These are phyloP conservation scores for Dicrostonyx torquatus DNA, from an alignment of 2,797 vertebrate species.

Conservation along the genomic window DNA sequence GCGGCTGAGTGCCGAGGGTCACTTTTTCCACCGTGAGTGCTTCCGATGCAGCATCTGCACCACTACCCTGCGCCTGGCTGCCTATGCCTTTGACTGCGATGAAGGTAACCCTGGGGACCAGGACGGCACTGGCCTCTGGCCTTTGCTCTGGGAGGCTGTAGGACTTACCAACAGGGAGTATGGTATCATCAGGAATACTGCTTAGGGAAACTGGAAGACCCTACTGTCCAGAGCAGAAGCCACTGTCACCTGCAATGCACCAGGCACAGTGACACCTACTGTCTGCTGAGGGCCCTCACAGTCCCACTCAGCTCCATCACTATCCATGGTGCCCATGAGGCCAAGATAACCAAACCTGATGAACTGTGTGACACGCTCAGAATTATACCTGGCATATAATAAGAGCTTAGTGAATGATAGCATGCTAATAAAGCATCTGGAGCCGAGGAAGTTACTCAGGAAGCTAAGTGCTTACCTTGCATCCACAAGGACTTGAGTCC, in stretches of 20 bases:
- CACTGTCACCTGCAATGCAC: fast-evolving
- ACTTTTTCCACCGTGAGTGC: conserved; percentile 97
- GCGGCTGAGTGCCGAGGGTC: conserved; percentile 93
- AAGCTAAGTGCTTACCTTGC: neutral
- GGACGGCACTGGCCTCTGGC: neutral
- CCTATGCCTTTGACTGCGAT: conserved; percentile 93
- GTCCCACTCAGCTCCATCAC: neutral
- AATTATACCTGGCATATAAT: neutral
- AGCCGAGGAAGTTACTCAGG: neutral
- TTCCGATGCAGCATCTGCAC: conserved; percentile 94
- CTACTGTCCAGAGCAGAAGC: neutral
- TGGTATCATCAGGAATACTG: neutral
- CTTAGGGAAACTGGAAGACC: neutral
- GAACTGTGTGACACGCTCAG: neutral
- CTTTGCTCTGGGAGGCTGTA: neutral
- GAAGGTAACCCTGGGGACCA: conserved; percentile 87
- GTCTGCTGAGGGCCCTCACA: fast-evolving
- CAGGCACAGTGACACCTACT: neutral
- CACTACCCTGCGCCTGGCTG: conserved; percentile 91
- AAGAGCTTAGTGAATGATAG: neutral
- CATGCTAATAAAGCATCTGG: neutral
- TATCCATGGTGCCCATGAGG: neutral
- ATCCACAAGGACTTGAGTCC: neutral
- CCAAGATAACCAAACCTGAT: neutral
- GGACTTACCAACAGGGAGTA: neutral